These are phyloP conservation scores for Cryptocheilus praepositus DNA, from an alignment of 2,888 invertebrate genomes.

Conservation along the genomic window DNA sequence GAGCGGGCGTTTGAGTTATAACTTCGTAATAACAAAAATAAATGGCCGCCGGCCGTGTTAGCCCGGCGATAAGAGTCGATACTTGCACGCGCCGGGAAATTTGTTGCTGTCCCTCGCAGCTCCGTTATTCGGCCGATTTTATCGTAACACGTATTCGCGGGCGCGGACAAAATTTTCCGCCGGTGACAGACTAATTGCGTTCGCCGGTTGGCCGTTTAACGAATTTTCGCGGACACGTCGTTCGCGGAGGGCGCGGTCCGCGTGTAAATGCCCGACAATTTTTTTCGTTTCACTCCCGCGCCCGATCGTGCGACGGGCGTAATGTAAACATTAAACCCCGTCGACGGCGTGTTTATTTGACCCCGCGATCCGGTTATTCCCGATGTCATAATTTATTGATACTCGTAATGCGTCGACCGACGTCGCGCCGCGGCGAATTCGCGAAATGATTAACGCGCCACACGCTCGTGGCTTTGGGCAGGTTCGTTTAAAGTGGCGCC, in stretches of 20 bases:
- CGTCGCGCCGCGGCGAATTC: too few species aligned
- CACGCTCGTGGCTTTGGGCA: too few species aligned
- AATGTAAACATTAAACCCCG: slow-evolving; percentile 12
- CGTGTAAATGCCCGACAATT: slow-evolving; percentile 5
- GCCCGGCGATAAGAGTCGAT: too few species aligned
- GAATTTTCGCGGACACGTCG: slow-evolving; percentile 16
- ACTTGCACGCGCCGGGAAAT: too few species aligned
- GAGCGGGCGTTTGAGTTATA: too few species aligned
- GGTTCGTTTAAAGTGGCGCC: too few species aligned
- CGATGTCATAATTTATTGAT: slow-evolving; percentile 18
- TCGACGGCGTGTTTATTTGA: slow-evolving; percentile 20
- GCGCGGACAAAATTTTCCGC: not conserved
- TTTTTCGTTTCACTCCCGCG: slow-evolving; percentile 22
- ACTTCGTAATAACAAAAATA: too few species aligned
- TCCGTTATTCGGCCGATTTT: not conserved
- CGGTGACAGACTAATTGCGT: not conserved
- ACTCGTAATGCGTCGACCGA: slow-evolving; percentile 14
- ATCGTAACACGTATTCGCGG: slow-evolving; percentile 1
- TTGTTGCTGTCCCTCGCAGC: not conserved
- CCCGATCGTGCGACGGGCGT: slow-evolving; percentile 3
- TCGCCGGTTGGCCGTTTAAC: slow-evolving; percentile 12
- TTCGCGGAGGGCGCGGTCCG: too few species aligned
- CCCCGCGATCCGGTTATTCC: not conserved
- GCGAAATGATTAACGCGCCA: too few species aligned
- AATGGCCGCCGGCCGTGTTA: too few species aligned